phyloP scores from a whole-genome alignment of 2,888 invertebrate genomes.

The Acronicta leporina region DNA sequence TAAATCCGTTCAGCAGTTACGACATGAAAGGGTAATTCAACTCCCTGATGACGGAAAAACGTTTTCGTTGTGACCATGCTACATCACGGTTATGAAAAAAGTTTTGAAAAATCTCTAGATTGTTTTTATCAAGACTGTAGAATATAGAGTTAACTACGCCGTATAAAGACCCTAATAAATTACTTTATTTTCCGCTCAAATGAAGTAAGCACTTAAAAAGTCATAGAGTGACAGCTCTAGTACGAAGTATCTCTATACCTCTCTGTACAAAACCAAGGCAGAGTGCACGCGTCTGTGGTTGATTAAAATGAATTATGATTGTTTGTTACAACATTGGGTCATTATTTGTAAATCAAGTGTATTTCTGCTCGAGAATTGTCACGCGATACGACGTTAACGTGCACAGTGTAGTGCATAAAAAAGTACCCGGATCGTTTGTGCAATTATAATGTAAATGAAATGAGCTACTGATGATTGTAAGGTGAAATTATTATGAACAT shows the following conservation, averaged over 20 bases:
- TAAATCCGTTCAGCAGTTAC: too few relatives aligned
- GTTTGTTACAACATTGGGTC: constrained; percentile 73
- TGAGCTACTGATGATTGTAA: constrained; percentile 47
- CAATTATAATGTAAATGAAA: constrained; percentile 56
- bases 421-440: constrained; percentile 43
- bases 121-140: too few relatives aligned
- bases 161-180: too few relatives aligned
- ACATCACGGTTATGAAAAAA: too few relatives aligned
- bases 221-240: too few relatives aligned
- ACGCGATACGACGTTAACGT: constrained; percentile 63
- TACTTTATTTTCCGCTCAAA: too few relatives aligned
- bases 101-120: too few relatives aligned
- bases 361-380: constrained; percentile 65
- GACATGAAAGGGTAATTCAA: too few relatives aligned
- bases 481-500: constrained; percentile 46
- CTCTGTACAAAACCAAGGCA: constrained; percentile 54
- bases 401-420: constrained; percentile 51
- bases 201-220: too few relatives aligned
- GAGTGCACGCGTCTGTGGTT: constrained; percentile 67
- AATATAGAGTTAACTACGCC: too few relatives aligned
- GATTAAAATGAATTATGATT: constrained; percentile 80
- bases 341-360: constrained; percentile 86
- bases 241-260: not conserved
- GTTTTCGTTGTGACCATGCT: too few relatives aligned
- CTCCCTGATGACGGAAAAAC: too few relatives aligned